These are phyloP conservation scores for Cryptotis parvus DNA, from an alignment of 2,113 vertebrate species.

Conservation along the genomic window DNA sequence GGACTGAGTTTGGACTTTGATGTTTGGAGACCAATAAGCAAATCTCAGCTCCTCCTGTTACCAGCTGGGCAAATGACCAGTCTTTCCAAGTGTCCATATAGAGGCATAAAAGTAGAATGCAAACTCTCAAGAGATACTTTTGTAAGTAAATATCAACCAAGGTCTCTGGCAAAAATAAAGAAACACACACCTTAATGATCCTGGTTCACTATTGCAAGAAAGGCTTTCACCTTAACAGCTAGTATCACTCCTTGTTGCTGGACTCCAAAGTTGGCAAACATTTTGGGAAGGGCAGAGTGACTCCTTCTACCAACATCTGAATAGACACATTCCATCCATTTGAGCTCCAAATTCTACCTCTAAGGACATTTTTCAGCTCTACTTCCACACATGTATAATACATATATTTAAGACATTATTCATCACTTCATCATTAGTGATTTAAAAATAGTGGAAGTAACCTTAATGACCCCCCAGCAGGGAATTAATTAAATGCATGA, in stretches of 20 bases:
- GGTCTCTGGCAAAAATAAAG: not conserved
- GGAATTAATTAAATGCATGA: conserved; percentile 55
- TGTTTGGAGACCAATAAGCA: not conserved
- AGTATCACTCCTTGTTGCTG: not conserved
- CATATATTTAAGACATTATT: conserved; percentile 8
- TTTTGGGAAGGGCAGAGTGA: not conserved
- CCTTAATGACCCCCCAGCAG: conserved; percentile 11
- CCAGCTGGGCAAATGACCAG: not conserved
- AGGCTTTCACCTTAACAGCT: not conserved
- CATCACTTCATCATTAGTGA: conserved; percentile 16
- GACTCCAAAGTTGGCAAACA: not conserved
- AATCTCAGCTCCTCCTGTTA: not conserved
- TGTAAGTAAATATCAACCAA: not conserved
- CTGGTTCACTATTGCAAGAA: not conserved
- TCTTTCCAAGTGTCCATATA: not conserved
- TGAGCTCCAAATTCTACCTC: not conserved
- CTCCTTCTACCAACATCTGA: not conserved
- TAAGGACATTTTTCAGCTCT: not conserved
- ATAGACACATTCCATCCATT: not conserved
- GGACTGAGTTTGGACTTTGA: not conserved
- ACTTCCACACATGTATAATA: not conserved
- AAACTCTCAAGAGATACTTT: not conserved
- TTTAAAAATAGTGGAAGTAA: not conserved
- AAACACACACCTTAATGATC: not conserved
- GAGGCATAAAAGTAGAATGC: not conserved